Conservation (phyloP, 2,113 vertebrate species). For the Apeltes quadracus region DNA sequence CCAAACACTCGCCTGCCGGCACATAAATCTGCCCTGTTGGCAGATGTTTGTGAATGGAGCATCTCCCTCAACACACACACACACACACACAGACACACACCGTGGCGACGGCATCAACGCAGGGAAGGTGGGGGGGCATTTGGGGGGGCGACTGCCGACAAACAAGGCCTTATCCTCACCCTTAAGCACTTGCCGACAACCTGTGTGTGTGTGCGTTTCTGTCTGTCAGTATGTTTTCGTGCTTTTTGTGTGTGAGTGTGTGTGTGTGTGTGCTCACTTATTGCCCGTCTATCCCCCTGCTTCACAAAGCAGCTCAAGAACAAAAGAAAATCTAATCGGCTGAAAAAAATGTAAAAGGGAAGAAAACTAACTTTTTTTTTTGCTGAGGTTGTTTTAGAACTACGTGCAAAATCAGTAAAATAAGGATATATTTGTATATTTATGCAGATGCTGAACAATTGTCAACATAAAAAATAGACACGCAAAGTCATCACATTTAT, state of each 20-base stretch:
- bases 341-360: not conserved
- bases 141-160: constrained; percentile 45
- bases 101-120: constrained; percentile 38
- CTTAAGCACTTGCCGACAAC: constrained; percentile 45
- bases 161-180: constrained; percentile 52
- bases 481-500: not conserved
- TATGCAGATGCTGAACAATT: not conserved
- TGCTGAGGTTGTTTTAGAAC: not conserved
- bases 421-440: not conserved
- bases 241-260: not conserved
- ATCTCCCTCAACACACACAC: constrained; percentile 39
- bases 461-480: not conserved
- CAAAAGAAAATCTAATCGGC: not conserved
- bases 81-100: constrained; percentile 21
- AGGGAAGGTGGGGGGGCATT: constrained; percentile 38
- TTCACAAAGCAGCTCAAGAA: not conserved
- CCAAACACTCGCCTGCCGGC: constrained; percentile 33
- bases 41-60: constrained; percentile 62
- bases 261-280: not conserved
- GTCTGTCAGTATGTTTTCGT: not conserved
- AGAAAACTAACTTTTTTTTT: not conserved
- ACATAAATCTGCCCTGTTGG: constrained; percentile 63
- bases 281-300: constrained; percentile 7
- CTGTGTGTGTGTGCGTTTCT: constrained; percentile 23
- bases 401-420: not conserved